These are phyloP conservation scores for Corapipo altera DNA, from an alignment of 2,113 vertebrate genomes.

Conservation along the genomic window DNA sequence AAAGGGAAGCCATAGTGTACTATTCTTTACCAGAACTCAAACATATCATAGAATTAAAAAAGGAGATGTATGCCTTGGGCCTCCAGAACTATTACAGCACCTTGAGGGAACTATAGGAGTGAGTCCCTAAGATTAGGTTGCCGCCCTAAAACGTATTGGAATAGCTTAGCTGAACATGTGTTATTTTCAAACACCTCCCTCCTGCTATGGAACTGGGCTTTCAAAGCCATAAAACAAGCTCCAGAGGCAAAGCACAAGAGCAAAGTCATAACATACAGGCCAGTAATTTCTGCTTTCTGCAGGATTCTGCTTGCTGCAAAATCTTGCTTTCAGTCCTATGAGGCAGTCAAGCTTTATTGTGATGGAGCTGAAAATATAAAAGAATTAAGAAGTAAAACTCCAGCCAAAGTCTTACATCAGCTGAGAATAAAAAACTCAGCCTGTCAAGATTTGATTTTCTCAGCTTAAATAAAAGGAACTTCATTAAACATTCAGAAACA, in stretches of 20 bases:
- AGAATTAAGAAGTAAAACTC: conserved; percentile 46
- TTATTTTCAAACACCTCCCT: conserved; percentile 12
- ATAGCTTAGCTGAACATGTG: conserved; percentile 19
- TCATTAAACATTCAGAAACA: conserved; percentile 30
- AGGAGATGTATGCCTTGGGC: neutral
- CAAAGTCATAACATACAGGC: conserved; percentile 1
- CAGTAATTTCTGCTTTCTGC: conserved; percentile 41
- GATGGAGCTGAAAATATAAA: conserved; percentile 29
- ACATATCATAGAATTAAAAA: neutral
- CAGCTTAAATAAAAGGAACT: conserved; percentile 29
- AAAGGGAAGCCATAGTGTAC: neutral
- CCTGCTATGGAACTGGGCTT: neutral
- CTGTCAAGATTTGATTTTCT: neutral
- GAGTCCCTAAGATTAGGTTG: neutral
- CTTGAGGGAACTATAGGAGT: neutral
- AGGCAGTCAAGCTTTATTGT: conserved; percentile 34
- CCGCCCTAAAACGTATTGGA: neutral
- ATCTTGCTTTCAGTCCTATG: conserved; percentile 10
- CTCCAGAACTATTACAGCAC: neutral
- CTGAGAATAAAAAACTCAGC: neutral
- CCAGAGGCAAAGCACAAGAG: conserved; percentile 22
- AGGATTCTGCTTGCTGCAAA: conserved; percentile 19
- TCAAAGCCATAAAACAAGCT: conserved; percentile 13
- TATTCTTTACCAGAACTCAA: neutral
- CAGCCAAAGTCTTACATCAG: conserved; percentile 6